Conservation (phyloP, 2,113 vertebrate genomes). For the Hucho hucho region DNA sequence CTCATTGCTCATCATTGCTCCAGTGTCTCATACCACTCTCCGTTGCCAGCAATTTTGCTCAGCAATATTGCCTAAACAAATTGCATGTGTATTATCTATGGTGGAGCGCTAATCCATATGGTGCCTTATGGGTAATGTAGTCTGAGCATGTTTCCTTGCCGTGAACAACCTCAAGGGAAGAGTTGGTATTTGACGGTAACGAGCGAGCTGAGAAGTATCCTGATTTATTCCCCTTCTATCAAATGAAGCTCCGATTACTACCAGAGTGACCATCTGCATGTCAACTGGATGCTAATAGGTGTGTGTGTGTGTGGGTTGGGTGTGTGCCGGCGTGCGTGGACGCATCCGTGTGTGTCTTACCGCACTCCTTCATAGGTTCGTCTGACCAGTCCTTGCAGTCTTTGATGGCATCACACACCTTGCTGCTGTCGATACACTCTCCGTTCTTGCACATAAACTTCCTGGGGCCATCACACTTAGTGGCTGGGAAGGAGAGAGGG, state of each 20-base stretch:
- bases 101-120: slow-evolving; percentile 37
- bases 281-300: neutral
- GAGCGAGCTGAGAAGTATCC: slow-evolving; percentile 46
- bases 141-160: slow-evolving; percentile 46
- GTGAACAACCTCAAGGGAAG: slow-evolving; percentile 42
- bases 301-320: slow-evolving; percentile 3
- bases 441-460: slow-evolving; percentile 96
- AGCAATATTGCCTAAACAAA: too few relatives aligned
- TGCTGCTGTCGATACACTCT: slow-evolving; percentile 91
- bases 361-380: slow-evolving; percentile 85
- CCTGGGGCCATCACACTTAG: slow-evolving; percentile 85
- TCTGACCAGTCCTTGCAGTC: slow-evolving; percentile 98
- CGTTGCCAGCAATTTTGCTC: too few relatives aligned
- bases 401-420: slow-evolving; percentile 90
- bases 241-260: slow-evolving; percentile 45
- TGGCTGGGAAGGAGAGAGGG: slow-evolving; percentile 67
- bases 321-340: slow-evolving; percentile 1
- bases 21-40: too few relatives aligned
- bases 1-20: too few relatives aligned
- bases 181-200: slow-evolving; percentile 62
- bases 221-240: slow-evolving; percentile 50
- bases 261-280: slow-evolving; percentile 38
- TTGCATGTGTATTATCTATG: slow-evolving; percentile 31
- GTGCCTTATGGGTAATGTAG: slow-evolving; percentile 44
- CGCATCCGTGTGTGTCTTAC: neutral